phyloP scores from a whole-genome alignment of 2,113 vertebrate species.

The Mionectes macconnelli region DNA sequence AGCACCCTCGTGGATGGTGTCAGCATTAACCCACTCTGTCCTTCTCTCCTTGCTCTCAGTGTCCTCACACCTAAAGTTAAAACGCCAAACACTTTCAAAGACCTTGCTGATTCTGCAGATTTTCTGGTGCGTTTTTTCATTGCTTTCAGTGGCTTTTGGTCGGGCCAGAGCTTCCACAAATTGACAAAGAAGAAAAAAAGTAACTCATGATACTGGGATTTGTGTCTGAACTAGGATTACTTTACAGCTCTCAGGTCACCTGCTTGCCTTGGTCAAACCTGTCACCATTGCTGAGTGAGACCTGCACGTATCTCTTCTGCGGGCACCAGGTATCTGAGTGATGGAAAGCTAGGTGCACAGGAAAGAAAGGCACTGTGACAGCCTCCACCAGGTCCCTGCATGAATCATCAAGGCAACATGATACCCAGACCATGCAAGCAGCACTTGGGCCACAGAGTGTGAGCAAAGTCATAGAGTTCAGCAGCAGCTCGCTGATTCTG shows the following conservation, averaged over 20 bases:
- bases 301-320: rapidly evolving
- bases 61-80: neutral
- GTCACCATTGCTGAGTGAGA: neutral
- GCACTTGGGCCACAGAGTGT: rapidly evolving
- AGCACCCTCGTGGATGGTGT: rapidly evolving
- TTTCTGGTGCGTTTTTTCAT: neutral
- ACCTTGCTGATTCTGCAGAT: neutral
- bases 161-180: neutral
- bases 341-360: neutral
- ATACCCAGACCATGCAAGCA: rapidly evolving
- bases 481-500: neutral
- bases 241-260: neutral
- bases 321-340: rapidly evolving
- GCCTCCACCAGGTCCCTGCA: neutral
- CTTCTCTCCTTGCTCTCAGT: neutral
- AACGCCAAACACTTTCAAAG: neutral
- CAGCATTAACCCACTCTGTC: neutral
- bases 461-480: neutral
- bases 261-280: neutral
- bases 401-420: neutral
- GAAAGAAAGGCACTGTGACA: neutral
- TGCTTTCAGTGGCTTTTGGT: neutral
- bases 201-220: neutral
- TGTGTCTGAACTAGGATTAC: neutral
- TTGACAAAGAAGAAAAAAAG: neutral